Percentiles rank a stretch among this genome's conserved stretches.
These are phyloP conservation scores for Noctilio leporinus DNA, from an alignment of 2,113 vertebrate genomes.

Conservation along the genomic window DNA sequence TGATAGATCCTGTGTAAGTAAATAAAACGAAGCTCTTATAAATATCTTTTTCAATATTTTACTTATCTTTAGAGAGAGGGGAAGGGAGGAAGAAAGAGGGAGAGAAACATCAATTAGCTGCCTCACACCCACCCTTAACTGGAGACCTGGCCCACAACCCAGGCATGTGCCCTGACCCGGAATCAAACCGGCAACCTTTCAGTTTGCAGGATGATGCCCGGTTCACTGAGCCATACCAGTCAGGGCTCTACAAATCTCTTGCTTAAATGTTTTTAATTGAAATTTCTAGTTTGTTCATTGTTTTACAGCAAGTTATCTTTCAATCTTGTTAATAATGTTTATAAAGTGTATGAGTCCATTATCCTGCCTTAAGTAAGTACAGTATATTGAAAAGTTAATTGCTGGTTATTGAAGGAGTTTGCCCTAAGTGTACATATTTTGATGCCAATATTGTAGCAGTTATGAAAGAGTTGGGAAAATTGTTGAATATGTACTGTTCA, in stretches of 20 bases:
- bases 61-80: background rate
- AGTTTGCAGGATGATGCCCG: no score
- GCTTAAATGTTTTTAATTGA: background rate
- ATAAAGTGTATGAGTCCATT: background rate
- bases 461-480: background rate
- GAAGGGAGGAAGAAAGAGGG: no score
- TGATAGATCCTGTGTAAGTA: background rate
- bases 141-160: no score
- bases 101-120: no score
- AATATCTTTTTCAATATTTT: background rate
- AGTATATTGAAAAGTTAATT: background rate
- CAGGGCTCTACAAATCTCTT: background rate
- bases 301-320: background rate
- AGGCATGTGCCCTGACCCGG: no score
- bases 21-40: background rate
- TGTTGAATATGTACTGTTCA: background rate
- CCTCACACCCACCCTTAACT: no score
- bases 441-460: background rate
- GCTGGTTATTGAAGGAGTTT: background rate
- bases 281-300: slow-evolving; percentile 19
- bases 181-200: no score
- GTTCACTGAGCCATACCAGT: no score
- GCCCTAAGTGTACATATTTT: background rate
- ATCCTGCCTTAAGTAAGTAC: background rate
- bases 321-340: background rate